phyloP scores from a whole-genome alignment of 2,888 invertebrate species.

The Drosophila demipolita region DNA sequence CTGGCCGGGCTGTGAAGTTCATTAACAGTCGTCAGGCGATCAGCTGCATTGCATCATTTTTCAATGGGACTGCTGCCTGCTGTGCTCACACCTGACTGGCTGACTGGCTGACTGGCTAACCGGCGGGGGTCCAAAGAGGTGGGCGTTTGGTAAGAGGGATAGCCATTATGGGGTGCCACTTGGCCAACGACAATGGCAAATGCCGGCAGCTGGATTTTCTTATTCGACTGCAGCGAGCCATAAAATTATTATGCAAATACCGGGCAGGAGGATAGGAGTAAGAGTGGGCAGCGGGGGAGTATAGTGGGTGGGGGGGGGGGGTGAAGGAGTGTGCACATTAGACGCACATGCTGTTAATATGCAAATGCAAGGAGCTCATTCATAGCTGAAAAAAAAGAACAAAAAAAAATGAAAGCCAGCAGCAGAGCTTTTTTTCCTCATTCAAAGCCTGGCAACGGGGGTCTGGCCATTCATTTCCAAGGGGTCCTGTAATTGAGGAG shows the following conservation, averaged over 20 bases:
- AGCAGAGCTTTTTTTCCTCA: constrained; percentile 25
- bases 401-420: not conserved
- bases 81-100: constrained; percentile 34
- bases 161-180: constrained; percentile 61
- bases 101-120: constrained; percentile 1
- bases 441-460: constrained; percentile 47
- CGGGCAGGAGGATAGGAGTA: not conserved
- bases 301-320: not conserved
- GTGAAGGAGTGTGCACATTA: constrained; percentile 67
- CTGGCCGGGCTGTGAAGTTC: constrained; percentile 50
- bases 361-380: constrained; percentile 70
- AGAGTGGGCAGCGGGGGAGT: not conserved
- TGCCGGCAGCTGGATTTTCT: constrained; percentile 58
- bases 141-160: constrained; percentile 1
- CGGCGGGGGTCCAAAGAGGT: not conserved
- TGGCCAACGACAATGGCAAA: constrained; percentile 64
- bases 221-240: constrained; percentile 77
- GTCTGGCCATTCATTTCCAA: constrained; percentile 44
- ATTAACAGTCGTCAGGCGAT: constrained; percentile 63
- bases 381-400: constrained; percentile 8
- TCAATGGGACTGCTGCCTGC: constrained; percentile 40
- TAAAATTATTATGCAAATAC: constrained; percentile 79
- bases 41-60: constrained; percentile 62
- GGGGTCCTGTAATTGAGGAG: not conserved
- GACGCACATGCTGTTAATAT: constrained; percentile 80